phyloP scores from a whole-genome alignment of 1,140 invertebrate genomes.

The Papilio polyxenes region DNA sequence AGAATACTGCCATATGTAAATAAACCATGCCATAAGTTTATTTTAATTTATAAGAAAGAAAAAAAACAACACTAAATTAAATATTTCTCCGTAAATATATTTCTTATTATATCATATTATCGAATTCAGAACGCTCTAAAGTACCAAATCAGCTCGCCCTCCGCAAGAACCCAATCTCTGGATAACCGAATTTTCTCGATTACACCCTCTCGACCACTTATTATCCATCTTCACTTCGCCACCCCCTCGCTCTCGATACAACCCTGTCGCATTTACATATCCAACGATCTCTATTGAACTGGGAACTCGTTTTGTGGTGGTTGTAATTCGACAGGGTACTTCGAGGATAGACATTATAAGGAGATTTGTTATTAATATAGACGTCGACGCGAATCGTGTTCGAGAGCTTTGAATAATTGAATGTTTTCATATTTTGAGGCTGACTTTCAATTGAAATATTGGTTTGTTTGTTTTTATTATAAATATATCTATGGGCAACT shows the following conservation, averaged over 20 bases:
- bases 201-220: slow-evolving; percentile 51
- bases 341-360: slow-evolving; percentile 40
- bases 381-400: slow-evolving; percentile 41
- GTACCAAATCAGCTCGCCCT: slow-evolving; percentile 42
- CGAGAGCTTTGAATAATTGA: slow-evolving; percentile 48
- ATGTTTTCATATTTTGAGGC: slow-evolving; percentile 42
- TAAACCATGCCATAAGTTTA: no score
- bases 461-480: slow-evolving; percentile 5
- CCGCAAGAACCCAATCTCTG: slow-evolving; percentile 46
- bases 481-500: not conserved
- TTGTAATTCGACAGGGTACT: slow-evolving; percentile 37
- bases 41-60: no score
- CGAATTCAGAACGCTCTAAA: slow-evolving; percentile 43
- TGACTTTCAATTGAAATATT: not conserved
- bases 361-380: slow-evolving; percentile 40
- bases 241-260: slow-evolving; percentile 40
- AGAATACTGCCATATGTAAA: no score
- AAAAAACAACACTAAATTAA: no score
- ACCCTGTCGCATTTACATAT: slow-evolving; percentile 43
- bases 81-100: no score
- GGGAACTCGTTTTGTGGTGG: not conserved
- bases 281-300: slow-evolving; percentile 7
- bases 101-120: slow-evolving; percentile 39
- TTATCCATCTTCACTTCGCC: slow-evolving; percentile 48
- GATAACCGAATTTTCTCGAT: slow-evolving; percentile 54